Conservation (phyloP, 2,113 vertebrate species). For the Corythaeola cristata region DNA sequence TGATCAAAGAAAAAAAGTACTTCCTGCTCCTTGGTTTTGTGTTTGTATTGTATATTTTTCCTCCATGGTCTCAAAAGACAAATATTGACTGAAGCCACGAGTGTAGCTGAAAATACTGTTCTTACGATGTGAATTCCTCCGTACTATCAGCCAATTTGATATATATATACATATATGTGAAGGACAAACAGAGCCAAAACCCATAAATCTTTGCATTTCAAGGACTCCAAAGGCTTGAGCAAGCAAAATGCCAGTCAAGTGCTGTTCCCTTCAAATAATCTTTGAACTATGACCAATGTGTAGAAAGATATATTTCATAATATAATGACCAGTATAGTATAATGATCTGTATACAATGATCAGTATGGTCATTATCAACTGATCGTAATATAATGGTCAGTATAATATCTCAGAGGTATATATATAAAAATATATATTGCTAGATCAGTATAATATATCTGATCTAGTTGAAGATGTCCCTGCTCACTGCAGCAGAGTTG, state of each 20-base stretch:
- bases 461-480: no score
- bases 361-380: no score
- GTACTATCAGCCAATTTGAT: background rate
- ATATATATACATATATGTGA: background rate
- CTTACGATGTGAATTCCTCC: background rate
- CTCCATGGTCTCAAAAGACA: background rate
- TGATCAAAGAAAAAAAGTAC: background rate
- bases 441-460: no score
- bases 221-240: background rate
- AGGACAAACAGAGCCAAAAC: background rate
- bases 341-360: background rate
- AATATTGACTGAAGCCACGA: background rate
- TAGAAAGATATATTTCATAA: background rate
- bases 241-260: background rate
- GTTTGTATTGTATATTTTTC: constrained; percentile 4
- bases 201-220: background rate
- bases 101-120: background rate
- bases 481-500: no score
- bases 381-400: no score
- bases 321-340: no score
- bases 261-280: background rate
- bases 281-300: background rate
- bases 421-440: no score
- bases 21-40: background rate
- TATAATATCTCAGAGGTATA: no score